Evolutionary conservation across 2,888 invertebrate species (phyloP).

Genomic region (Hirtodrosophila confusa): DNA sequence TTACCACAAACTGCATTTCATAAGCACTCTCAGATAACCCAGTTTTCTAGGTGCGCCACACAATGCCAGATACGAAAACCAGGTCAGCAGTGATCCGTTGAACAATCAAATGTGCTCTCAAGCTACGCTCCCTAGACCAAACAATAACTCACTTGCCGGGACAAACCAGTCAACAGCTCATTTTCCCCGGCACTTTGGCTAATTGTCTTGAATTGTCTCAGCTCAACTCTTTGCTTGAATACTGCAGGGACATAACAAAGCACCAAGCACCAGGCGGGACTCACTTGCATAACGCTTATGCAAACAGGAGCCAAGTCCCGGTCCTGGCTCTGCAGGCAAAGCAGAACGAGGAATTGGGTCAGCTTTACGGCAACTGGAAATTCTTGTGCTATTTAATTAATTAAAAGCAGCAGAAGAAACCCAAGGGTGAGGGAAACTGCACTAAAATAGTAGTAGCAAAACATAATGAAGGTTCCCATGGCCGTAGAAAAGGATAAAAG

Average conservation of each 20-base stretch:
- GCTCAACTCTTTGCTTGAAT: conserved; percentile 32
- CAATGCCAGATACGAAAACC: conserved; percentile 34
- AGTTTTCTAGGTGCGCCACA: conserved; percentile 26
- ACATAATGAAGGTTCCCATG: background rate
- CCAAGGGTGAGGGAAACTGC: background rate
- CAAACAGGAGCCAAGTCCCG: conserved; percentile 67
- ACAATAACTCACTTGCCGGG: conserved; percentile 29
- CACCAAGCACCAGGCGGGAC: conserved; percentile 30
- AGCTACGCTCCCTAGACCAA: background rate
- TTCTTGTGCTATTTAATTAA: conserved; percentile 62
- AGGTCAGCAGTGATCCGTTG: conserved; percentile 30
- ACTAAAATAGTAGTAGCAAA: conserved; percentile 4
- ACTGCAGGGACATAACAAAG: conserved; percentile 35
- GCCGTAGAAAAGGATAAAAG: background rate
- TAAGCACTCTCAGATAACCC: conserved; percentile 29
- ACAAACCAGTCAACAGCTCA: conserved; percentile 36
- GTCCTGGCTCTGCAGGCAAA: conserved; percentile 17
- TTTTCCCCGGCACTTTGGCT: conserved; percentile 62
- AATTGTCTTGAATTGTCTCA: conserved; percentile 66
- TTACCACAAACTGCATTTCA: conserved; percentile 11
- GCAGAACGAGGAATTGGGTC: conserved; percentile 34
- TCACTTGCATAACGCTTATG: conserved; percentile 68
- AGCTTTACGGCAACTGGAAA: conserved; percentile 33
- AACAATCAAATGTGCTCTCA: conserved; percentile 32
- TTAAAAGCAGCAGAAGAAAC: conserved; percentile 43